Percentiles rank a stretch among this genome's conserved stretches.
These are phyloP conservation scores for Drosophila gunungcola DNA, from an alignment of 1,140 invertebrate genomes.

Conservation along the genomic window DNA sequence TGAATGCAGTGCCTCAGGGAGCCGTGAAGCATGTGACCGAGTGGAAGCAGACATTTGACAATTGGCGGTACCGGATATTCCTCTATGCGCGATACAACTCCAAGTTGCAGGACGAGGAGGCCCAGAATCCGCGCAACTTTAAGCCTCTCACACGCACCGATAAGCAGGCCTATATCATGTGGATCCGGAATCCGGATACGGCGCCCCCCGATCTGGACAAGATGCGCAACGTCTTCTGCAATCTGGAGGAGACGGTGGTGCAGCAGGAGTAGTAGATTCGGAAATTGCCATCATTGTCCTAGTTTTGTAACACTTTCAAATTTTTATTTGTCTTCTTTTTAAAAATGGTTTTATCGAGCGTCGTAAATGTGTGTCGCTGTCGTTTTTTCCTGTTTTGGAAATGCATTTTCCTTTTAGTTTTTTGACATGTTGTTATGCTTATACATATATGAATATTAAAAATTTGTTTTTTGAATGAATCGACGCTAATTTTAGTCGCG, in stretches of 20 bases:
- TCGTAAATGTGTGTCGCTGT: constrained; percentile 58
- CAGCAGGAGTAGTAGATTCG: constrained; percentile 65
- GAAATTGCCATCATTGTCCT: constrained; percentile 68
- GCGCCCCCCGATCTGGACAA: constrained; percentile 79
- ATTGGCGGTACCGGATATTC: constrained; percentile 82
- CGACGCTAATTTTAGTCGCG: constrained; percentile 26
- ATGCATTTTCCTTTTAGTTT: constrained; percentile 58
- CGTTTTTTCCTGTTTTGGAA: constrained; percentile 46
- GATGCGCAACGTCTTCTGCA: constrained; percentile 81
- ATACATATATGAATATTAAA: constrained; percentile 59
- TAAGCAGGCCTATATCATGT: constrained; percentile 81
- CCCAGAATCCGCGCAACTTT: constrained; percentile 77
- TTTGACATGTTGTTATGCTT: constrained; percentile 52
- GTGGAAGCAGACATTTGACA: constrained; percentile 83
- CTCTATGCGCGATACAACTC: constrained; percentile 81
- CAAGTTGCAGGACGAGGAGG: constrained; percentile 77
- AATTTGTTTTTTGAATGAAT: constrained; percentile 39
- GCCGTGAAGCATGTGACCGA: constrained; percentile 80
- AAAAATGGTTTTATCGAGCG: constrained; percentile 46
- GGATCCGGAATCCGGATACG: constrained; percentile 81
- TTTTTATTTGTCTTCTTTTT: constrained; percentile 12
- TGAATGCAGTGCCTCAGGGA: constrained; percentile 78
- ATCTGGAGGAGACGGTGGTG: constrained; percentile 70
- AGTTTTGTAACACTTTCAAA: constrained; percentile 44
- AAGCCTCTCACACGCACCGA: constrained; percentile 80